Conservation (phyloP, 2,797 vertebrate genomes). For the Oreochromis mossambicus region DNA sequence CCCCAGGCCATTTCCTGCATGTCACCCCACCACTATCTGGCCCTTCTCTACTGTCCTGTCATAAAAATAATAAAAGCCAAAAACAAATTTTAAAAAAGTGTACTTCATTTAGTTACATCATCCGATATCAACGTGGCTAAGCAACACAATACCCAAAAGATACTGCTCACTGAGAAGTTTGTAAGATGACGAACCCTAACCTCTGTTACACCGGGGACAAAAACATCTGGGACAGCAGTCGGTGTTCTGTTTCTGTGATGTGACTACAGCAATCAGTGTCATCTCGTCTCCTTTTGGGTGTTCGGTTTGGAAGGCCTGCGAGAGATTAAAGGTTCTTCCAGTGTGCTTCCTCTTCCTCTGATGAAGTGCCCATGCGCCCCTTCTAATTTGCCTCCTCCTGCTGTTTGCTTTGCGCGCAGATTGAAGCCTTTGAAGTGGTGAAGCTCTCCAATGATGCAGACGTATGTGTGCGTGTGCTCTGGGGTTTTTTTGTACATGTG, state of each 20-base stretch:
- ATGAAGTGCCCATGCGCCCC: conserved; percentile 48
- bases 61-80: neutral
- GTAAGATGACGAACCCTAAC: conserved; percentile 26
- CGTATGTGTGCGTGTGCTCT: neutral
- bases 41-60: neutral
- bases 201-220: neutral
- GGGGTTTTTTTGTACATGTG: neutral
- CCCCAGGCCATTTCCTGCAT: neutral
- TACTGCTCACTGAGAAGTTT: neutral
- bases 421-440: conserved; percentile 62
- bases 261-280: neutral
- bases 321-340: conserved; percentile 64
- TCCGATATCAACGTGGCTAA: neutral
- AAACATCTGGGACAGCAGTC: conserved; percentile 5
- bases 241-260: conserved; percentile 10
- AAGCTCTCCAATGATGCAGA: conserved; percentile 24
- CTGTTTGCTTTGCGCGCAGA: conserved; percentile 53
- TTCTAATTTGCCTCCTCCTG: conserved; percentile 66
- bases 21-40: neutral
- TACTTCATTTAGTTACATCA: neutral
- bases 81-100: neutral
- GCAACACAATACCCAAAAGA: conserved; percentile 17
- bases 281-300: conserved; percentile 48
- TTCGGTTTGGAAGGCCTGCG: conserved; percentile 31
- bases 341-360: conserved; percentile 58